Conservation (phyloP, 2,888 invertebrate species). For the Drosophila flavopinicola region DNA sequence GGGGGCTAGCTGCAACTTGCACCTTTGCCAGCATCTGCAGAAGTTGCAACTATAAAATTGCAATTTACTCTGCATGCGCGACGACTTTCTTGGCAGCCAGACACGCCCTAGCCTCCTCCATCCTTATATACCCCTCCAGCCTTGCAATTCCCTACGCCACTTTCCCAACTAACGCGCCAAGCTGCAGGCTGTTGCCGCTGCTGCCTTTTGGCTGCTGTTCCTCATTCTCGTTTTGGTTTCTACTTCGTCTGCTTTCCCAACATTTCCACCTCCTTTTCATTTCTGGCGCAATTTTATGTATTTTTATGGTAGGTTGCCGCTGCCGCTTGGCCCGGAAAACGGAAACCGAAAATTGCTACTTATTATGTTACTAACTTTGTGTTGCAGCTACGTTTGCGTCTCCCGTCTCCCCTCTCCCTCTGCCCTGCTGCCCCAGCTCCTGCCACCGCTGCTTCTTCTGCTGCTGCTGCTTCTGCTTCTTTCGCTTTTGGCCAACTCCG, state of each 20-base stretch:
- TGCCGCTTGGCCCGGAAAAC: slow-evolving; percentile 76
- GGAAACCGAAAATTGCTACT: slow-evolving; percentile 80
- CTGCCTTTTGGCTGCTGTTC: slow-evolving; percentile 54
- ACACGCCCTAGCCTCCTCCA: no score
- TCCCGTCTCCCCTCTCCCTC: neutral
- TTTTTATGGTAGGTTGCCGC: slow-evolving; percentile 75
- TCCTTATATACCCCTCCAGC: slow-evolving; percentile 1
- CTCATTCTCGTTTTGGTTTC: slow-evolving; percentile 18
- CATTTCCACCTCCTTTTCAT: slow-evolving; percentile 34
- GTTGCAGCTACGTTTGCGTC: slow-evolving; percentile 60
- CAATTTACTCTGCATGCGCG: slow-evolving; percentile 74
- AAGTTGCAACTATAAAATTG: slow-evolving; percentile 73
- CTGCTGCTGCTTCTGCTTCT: neutral
- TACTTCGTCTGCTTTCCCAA: slow-evolving; percentile 30
- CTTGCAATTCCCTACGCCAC: neutral
- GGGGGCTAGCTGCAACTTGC: slow-evolving; percentile 51
- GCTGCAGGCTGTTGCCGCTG: slow-evolving; percentile 50
- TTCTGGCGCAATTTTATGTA: slow-evolving; percentile 74
- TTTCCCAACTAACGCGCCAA: slow-evolving; percentile 3
- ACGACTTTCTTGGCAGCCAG: slow-evolving; percentile 75
- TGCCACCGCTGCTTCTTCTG: neutral
- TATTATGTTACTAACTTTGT: slow-evolving; percentile 80
- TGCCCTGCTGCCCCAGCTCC: neutral
- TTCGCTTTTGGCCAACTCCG: neutral
- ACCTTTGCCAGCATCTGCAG: slow-evolving; percentile 57